Conservation (phyloP, 1,140 invertebrate genomes). For the Rhagoletis zephyria region DNA sequence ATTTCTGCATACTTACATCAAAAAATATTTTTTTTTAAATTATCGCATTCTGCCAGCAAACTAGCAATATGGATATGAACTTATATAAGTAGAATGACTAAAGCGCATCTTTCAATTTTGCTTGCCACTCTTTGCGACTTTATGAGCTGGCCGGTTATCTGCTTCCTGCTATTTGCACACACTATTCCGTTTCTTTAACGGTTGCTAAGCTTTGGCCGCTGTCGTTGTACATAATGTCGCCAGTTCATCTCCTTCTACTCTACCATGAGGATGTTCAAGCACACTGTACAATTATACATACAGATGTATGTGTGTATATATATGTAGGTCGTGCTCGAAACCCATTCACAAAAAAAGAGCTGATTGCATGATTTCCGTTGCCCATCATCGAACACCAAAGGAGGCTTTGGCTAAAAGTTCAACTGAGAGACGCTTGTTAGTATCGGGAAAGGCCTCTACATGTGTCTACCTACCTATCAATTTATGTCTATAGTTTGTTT, state of each 20-base stretch:
- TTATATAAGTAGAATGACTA: too few relatives aligned
- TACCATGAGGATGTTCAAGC: neutral
- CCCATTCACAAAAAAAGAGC: neutral
- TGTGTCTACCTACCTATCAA: neutral
- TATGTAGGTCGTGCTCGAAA: neutral
- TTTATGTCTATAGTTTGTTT: neutral
- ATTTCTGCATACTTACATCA: too few relatives aligned
- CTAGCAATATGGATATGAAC: too few relatives aligned
- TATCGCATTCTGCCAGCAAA: too few relatives aligned
- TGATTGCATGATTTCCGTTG: slow-evolving; percentile 5
- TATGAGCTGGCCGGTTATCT: neutral
- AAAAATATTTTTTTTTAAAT: too few relatives aligned
- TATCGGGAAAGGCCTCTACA: neutral
- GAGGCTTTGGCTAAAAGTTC: neutral
- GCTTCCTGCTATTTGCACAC: neutral
- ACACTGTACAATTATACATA: too few relatives aligned
- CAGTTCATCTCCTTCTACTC: neutral
- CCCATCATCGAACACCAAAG: neutral
- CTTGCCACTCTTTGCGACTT: neutral
- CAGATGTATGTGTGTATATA: neutral
- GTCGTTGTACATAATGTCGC: neutral
- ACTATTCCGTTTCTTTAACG: neutral
- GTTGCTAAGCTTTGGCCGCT: neutral
- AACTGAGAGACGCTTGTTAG: neutral
- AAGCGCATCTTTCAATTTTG: neutral